Evolutionary conservation across 2,797 vertebrate genomes (phyloP).

Genomic region (Poliocrania exsul): DNA sequence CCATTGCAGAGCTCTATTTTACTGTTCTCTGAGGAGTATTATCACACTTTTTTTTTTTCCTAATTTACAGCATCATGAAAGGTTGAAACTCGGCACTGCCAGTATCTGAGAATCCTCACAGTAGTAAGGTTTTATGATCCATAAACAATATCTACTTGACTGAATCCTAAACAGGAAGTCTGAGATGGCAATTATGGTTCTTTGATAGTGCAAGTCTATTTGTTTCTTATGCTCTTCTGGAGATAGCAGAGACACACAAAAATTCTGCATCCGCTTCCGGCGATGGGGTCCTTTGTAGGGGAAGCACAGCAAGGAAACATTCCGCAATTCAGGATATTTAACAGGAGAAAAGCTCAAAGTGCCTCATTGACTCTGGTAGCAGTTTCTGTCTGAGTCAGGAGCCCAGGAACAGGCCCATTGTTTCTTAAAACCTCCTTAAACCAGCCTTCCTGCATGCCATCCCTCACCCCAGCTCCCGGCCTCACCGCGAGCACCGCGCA

Average conservation of each 20-base stretch:
- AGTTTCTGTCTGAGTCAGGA: slow-evolving; percentile 4
- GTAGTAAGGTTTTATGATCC: slow-evolving; percentile 80
- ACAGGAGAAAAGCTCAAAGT: background rate
- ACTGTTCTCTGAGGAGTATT: slow-evolving; percentile 78
- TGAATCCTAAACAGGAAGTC: slow-evolving; percentile 77
- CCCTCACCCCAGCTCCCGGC: background rate
- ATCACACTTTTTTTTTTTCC: slow-evolving; percentile 30
- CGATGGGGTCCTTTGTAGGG: background rate
- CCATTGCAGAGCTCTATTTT: slow-evolving; percentile 77
- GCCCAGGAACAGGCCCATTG: background rate
- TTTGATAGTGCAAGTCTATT: slow-evolving; percentile 38
- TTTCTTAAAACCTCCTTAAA: background rate
- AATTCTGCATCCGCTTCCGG: slow-evolving; percentile 23
- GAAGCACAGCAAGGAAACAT: slow-evolving; percentile 5
- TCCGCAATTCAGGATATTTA: background rate
- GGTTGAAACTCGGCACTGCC: slow-evolving; percentile 66
- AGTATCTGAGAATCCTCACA: slow-evolving; percentile 74
- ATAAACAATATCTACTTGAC: slow-evolving; percentile 77
- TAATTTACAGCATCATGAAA: slow-evolving; percentile 81
- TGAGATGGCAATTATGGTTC: slow-evolving; percentile 43
- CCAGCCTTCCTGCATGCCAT: background rate
- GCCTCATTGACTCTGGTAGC: background rate
- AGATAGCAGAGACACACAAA: slow-evolving; percentile 7
- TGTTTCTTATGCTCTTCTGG: slow-evolving; percentile 35
- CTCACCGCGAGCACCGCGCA: accelerated